Percentiles rank a stretch among this genome's conserved stretches.
phyloP scores from a whole-genome alignment of 2,888 invertebrate genomes.

The Atethmia centrago region DNA sequence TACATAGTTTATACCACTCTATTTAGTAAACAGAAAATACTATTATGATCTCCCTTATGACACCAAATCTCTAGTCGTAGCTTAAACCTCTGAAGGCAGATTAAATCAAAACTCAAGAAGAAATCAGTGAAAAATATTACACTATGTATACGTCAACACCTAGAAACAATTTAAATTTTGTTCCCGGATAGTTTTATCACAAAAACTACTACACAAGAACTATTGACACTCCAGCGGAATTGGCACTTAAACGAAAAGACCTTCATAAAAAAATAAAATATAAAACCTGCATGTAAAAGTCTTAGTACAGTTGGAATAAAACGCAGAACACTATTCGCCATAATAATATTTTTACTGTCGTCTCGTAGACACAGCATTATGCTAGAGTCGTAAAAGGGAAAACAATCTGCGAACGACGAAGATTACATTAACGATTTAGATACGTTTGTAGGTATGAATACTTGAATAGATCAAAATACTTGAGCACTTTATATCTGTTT shows the following conservation, averaged over 20 bases:
- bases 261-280: conserved; percentile 23
- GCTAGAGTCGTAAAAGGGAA: conserved; percentile 60
- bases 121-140: not conserved
- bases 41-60: not conserved
- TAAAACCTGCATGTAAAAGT: conserved; percentile 28
- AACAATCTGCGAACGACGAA: conserved; percentile 65
- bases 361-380: conserved; percentile 55
- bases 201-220: conserved; percentile 2
- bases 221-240: conserved; percentile 23
- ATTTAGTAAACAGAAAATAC: not conserved
- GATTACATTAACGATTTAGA: conserved; percentile 60
- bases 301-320: conserved; percentile 45
- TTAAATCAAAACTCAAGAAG: conserved; percentile 3
- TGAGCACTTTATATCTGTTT: conserved; percentile 22
- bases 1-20: not conserved
- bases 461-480: conserved; percentile 43
- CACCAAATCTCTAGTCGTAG: not conserved
- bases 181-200: not conserved
- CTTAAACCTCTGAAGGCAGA: not conserved
- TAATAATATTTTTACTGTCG: conserved; percentile 60
- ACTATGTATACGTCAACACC: not conserved
- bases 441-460: conserved; percentile 53
- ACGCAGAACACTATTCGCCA: conserved; percentile 40
- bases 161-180: not conserved
- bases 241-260: conserved; percentile 15